Evolutionary conservation across 2,888 invertebrate species (phyloP).

Genomic region (Aphidoletes aphidimyza): DNA sequence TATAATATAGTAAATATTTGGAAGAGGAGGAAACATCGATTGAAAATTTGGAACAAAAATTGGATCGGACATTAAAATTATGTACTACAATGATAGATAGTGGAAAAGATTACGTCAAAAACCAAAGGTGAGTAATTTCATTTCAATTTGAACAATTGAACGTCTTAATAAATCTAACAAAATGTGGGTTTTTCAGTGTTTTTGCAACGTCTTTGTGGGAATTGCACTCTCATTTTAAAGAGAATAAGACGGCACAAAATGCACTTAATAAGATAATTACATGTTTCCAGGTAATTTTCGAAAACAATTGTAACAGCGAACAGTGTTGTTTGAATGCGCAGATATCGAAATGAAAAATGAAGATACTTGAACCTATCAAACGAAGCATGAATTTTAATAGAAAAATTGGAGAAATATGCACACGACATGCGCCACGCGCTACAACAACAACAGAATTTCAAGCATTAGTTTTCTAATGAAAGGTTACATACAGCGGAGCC

Average conservation of each 20-base stretch:
- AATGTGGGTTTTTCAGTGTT: conserved; percentile 69
- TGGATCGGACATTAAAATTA: conserved; percentile 91
- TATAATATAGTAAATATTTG: conserved; percentile 77
- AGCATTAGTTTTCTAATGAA: too few relatives aligned
- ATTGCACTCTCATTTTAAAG: conserved; percentile 85
- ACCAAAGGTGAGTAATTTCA: conserved; percentile 78
- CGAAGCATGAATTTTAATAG: too few relatives aligned
- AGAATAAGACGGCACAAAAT: conserved; percentile 84
- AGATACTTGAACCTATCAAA: too few relatives aligned
- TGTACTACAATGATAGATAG: conserved; percentile 91
- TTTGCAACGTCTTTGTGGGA: conserved; percentile 92
- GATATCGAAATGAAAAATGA: too few relatives aligned
- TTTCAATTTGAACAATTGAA: neutral
- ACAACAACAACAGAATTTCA: too few relatives aligned
- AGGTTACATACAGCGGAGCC: too few relatives aligned
- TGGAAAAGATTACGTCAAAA: conserved; percentile 90
- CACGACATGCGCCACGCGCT: too few relatives aligned
- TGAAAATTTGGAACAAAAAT: conserved; percentile 85
- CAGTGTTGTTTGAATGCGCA: too few relatives aligned
- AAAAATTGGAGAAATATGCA: too few relatives aligned
- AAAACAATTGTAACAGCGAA: too few relatives aligned
- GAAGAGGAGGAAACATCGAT: conserved; percentile 89
- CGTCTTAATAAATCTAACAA: neutral
- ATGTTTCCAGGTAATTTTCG: conserved; percentile 9
- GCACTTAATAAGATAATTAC: conserved; percentile 79